Base-by-base conservation (phyloP, 2,113 vertebrate genomes). In the Semnornis frantzii region DNA sequence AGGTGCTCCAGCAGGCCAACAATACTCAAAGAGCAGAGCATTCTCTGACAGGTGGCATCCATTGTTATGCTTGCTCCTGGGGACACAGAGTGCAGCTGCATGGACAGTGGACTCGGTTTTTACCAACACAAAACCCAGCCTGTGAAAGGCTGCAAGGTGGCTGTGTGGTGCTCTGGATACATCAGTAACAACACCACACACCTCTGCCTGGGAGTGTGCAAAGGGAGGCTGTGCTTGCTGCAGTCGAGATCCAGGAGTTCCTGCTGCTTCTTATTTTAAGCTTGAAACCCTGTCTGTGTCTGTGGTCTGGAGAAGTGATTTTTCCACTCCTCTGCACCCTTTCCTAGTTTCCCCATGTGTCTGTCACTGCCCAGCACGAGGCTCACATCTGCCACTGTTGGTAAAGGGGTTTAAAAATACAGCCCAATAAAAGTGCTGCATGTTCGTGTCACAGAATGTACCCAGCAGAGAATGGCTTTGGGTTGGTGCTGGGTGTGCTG, bases 341-440 rank as follows among this genome's bases (percentile, higher is more conserved):
- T 76, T 91, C 54, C 50, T 84, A 39, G 23, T 82, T 89, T 85
- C 70, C 68, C 12, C 77, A 27, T 57, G 78, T 78, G 74, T 69
- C 74, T 89, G 1, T 94, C 81, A 68, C 44, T 83, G 28, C 72
- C 12, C 74, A 42, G 48, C 42, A 25, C 63, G 10, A 39, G 60
- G 15, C 31, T 72, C 76, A 27, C 34, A 83, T 69, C 89, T 94
- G 28, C 78, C 33, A 86, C 9, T 44, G 7, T 59, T 4, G 2
- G 33, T 69, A 81, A 92, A 80, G 16, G 17, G 27, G 69, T 94
- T 87, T 70, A 87, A 87, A 93, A 93, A 82, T 50, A 90, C 86
- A 84, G 33, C 30, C 18, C 50, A 76, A 33, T 37, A 50, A 44
- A 81, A 66, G 37, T 66, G 39, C 64, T 81, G 62, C 62, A 60